Conservation (phyloP, 2,888 invertebrate genomes). For the Drosophila mayaguana region DNA sequence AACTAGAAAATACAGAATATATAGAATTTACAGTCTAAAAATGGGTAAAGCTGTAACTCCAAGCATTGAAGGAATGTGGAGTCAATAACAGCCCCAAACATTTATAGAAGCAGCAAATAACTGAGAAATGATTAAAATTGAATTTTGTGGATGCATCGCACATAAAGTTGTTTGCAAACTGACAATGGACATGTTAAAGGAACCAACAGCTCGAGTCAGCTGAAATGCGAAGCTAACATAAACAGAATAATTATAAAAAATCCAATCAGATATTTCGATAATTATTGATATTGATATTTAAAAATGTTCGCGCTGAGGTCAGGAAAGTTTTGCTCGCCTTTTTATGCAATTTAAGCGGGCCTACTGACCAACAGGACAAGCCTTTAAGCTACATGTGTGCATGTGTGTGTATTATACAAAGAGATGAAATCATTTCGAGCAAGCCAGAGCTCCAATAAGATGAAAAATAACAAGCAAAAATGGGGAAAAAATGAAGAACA, state of each 20-base stretch:
- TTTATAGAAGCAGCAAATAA: not conserved
- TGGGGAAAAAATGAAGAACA: conserved; percentile 20
- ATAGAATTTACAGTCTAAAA: too few relatives aligned
- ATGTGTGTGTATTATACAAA: conserved; percentile 30
- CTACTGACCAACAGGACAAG: conserved; percentile 36
- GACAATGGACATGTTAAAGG: not conserved
- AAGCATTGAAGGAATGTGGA: not conserved
- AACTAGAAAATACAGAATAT: too few relatives aligned
- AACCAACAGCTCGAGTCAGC: not conserved
- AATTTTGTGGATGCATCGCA: not conserved
- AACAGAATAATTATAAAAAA: not conserved
- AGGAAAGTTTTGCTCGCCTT: not conserved
- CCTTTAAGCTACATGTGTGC: conserved; percentile 17
- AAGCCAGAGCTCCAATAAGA: conserved; percentile 35
- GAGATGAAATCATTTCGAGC: conserved; percentile 62
- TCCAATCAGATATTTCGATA: not conserved
- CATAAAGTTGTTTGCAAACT: not conserved
- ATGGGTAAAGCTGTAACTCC: too few relatives aligned
- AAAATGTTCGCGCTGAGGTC: not conserved
- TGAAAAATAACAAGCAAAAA: conserved; percentile 21
- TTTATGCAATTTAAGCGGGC: conserved; percentile 24
- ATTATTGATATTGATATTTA: not conserved
- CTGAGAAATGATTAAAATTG: not conserved
- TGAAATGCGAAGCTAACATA: too few relatives aligned
- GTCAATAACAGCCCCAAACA: not conserved